These are phyloP conservation scores for Machaerirhynchus nigripectus DNA, from an alignment of 2,113 vertebrate genomes.

Conservation along the genomic window DNA sequence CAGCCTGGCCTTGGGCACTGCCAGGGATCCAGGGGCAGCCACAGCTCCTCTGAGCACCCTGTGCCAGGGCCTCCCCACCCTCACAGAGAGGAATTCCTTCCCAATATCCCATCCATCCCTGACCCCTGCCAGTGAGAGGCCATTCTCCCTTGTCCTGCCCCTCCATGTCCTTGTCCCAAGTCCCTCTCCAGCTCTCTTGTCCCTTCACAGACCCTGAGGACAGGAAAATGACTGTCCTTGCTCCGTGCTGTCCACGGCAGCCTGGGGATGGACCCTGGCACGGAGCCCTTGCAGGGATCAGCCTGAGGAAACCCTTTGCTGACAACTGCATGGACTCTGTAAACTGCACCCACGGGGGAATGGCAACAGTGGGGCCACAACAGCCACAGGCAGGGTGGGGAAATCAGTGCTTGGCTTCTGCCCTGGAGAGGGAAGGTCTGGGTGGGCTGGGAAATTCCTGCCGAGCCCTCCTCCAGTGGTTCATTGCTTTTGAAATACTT, in stretches of 20 bases:
- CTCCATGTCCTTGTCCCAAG: not conserved
- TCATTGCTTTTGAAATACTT: not conserved
- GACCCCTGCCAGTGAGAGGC: not conserved
- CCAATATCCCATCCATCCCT: rapidly evolving
- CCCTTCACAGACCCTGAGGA: not conserved
- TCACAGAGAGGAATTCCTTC: rapidly evolving
- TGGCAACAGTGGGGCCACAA: not conserved
- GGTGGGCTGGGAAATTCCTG: not conserved
- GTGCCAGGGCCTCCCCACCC: rapidly evolving
- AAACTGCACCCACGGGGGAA: not conserved
- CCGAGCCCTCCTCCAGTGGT: not conserved
- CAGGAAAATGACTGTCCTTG: not conserved
- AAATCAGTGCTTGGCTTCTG: not conserved
- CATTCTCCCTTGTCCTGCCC: not conserved
- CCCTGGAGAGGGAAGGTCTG: not conserved
- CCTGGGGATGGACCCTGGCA: not conserved
- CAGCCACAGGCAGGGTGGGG: not conserved
- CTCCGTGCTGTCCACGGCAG: not conserved
- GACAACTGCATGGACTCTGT: not conserved
- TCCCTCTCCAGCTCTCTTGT: not conserved
- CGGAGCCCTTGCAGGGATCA: not conserved
- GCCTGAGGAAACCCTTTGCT: not conserved
- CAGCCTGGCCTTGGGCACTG: rapidly evolving
- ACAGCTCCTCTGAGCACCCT: not conserved
- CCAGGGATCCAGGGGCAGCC: not conserved